Base-by-base conservation (phyloP, 2,888 invertebrate genomes). In the Ophioninae sp. region DNA sequence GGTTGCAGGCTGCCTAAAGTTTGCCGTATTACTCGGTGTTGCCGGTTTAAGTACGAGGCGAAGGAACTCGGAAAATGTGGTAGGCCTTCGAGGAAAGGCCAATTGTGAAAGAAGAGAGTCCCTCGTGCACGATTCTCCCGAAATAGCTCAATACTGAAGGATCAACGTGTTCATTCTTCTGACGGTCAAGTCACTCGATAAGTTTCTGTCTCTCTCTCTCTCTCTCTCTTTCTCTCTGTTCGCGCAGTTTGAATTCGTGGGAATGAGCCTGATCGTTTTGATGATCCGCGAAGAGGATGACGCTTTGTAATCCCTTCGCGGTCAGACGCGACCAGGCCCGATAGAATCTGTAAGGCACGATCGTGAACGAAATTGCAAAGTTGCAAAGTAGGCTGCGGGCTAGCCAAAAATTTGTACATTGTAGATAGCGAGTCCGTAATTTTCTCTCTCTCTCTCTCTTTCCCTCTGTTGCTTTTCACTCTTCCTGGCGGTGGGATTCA, bases 321-420 rank as follows among this genome's bases (percentile, higher is more conserved):
- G 57, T 20, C 61, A 68, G 23, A 65, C 72, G 79, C 85, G 79
- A 39, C 59, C 65, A 81, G 81, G 82, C 75, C 67, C 70, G 84
- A 85, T 85, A 85, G 82, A 85, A 82, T 86, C 84, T 87, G 82
- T 88, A 91, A 91, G 90, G 90, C 90, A 91, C 90, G 89, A 88
- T 90, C 86, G 90, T 90, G 90, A 89, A 87, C 85, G 83, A 86
- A 83, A 83, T 86, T 81, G 76, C 73, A 79, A 76, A 64, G 75
- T 61, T 65, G 44, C 20, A 75, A 23, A 30, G 37, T 59, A 30
- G 20, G 50, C 7, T 13, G 7, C 7, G 13, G 6, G 79, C 56
- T 67, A 50, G 79, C 61, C 76, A 67, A 77, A 74, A 64, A 62
- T 81, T 76, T 79, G 76, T 73, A 79, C 76, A 80, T 62, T 23